Evolutionary conservation across 1,140 invertebrate species (phyloP).

Genomic region (Platorchestia sp.): DNA sequence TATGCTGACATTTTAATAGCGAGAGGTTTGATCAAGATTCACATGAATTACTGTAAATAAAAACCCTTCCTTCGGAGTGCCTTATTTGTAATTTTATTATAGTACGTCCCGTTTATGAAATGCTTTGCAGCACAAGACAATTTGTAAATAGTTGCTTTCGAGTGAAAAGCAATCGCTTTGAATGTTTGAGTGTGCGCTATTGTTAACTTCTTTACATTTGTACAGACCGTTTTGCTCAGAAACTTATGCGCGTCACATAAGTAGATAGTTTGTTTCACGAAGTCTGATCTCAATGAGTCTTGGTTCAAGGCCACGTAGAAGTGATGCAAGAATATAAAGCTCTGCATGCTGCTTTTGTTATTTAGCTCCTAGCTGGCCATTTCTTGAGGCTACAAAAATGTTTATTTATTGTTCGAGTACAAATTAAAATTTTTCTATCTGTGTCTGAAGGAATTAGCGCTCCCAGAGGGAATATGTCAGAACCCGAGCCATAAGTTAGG

Average conservation of each 20-base stretch:
- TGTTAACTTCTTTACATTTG: conserved; percentile 4
- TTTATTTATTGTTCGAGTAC: background rate
- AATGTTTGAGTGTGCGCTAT: background rate
- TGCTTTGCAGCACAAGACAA: conserved; percentile 17
- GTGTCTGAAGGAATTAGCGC: no score
- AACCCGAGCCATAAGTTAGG: no score
- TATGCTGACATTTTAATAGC: background rate
- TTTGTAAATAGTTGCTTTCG: background rate
- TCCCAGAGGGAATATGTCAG: no score
- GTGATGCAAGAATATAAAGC: background rate
- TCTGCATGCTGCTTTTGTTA: background rate
- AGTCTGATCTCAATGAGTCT: conserved; percentile 10
- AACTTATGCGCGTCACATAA: background rate
- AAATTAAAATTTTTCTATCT: background rate
- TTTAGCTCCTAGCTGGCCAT: background rate
- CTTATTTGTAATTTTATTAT: background rate
- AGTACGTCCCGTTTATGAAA: background rate
- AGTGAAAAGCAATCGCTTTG: background rate
- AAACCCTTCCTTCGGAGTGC: no score
- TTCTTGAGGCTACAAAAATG: background rate
- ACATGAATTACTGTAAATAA: no score
- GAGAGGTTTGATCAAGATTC: background rate
- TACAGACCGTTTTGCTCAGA: conserved; percentile 22
- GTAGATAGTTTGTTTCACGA: conserved; percentile 19
- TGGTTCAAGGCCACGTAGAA: background rate